These are phyloP conservation scores for Rhinoraja longicauda DNA, from an alignment of 2,797 vertebrate genomes.

Conservation along the genomic window DNA sequence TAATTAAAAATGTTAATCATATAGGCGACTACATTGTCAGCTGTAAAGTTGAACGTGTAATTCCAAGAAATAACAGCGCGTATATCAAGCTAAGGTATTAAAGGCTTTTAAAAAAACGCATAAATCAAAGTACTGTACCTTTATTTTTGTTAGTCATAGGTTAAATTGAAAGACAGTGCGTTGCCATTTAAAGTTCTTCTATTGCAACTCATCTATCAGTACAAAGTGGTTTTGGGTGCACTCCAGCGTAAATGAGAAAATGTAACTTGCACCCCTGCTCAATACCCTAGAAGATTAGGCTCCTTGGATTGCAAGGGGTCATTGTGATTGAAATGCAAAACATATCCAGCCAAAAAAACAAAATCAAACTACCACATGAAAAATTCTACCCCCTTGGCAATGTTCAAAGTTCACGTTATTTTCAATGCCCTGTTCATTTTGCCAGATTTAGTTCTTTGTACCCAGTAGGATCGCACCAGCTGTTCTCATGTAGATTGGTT, in stretches of 20 bases:
- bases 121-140: no score
- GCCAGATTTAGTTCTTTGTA: background rate
- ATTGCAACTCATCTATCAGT: background rate
- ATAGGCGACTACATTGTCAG: no score
- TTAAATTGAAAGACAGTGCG: background rate
- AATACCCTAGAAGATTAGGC: no score
- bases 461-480: background rate
- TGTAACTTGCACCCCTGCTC: background rate
- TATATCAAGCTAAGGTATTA: no score
- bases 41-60: no score
- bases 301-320: no score
- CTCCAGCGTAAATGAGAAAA: background rate
- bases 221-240: background rate
- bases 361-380: background rate
- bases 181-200: background rate
- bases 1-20: no score
- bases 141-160: background rate
- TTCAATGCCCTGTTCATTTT: background rate
- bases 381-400: background rate
- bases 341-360: background rate
- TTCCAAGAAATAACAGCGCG: no score
- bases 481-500: background rate
- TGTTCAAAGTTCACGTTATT: background rate
- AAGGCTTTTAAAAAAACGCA: no score
- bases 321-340: background rate